phyloP scores from a whole-genome alignment of 2,888 invertebrate genomes.

The Tetheella fluctuosa region DNA sequence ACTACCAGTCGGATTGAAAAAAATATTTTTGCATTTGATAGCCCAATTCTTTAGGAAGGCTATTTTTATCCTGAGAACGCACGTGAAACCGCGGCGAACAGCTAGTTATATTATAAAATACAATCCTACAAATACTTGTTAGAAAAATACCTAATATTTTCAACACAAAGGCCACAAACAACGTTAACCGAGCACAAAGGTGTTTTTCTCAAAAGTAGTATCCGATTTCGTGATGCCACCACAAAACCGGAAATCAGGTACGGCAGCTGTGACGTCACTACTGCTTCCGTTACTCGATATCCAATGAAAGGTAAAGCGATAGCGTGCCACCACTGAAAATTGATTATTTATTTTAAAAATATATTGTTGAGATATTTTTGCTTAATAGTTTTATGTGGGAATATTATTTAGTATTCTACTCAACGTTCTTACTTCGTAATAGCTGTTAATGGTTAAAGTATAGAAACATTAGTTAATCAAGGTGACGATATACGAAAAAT shows the following conservation, averaged over 20 bases:
- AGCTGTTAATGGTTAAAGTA: no score
- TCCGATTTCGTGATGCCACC: background rate
- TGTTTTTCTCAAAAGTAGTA: background rate
- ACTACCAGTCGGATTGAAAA: no score
- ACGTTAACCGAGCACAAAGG: background rate
- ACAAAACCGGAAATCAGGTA: slow-evolving; percentile 6
- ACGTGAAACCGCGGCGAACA: no score
- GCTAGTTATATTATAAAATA: no score
- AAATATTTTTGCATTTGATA: no score
- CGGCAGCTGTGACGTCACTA: slow-evolving; percentile 9
- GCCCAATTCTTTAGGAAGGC: no score
- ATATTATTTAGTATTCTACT: background rate
- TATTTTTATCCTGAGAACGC: no score
- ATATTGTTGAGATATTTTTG: background rate
- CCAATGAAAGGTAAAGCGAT: slow-evolving; percentile 12
- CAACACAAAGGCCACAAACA: background rate
- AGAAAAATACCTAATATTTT: background rate
- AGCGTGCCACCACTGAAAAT: background rate
- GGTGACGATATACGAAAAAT: no score
- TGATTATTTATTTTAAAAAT: background rate
- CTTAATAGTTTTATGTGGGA: background rate
- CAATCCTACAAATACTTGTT: no score
- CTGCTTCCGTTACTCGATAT: background rate
- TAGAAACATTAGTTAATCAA: no score
- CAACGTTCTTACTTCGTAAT: background rate